These are phyloP conservation scores for Goniozus legneri DNA, from an alignment of 1,140 invertebrate genomes.

Conservation along the genomic window DNA sequence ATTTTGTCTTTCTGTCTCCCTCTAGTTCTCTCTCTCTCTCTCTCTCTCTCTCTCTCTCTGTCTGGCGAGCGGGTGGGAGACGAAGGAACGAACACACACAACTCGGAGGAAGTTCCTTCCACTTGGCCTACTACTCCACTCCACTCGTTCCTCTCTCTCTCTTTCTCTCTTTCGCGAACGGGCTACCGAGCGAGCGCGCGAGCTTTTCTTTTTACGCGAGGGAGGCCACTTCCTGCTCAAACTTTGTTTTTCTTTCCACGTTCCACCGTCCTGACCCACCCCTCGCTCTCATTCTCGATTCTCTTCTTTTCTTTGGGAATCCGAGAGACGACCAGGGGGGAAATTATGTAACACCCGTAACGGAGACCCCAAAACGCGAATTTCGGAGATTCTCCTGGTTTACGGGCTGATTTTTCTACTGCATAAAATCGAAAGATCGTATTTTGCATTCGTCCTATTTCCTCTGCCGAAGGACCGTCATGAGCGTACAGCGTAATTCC, in stretches of 20 bases:
- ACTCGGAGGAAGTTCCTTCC: slow-evolving; percentile 37
- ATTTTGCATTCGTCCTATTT: no score
- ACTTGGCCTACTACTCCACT: slow-evolving; percentile 52
- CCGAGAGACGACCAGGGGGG: no score
- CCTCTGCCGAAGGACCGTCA: no score
- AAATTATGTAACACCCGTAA: slow-evolving; percentile 32
- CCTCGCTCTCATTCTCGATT: slow-evolving; percentile 13
- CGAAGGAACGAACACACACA: slow-evolving; percentile 18
- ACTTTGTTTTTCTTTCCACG: slow-evolving; percentile 46
- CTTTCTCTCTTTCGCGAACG: slow-evolving; percentile 16
- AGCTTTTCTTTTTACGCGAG: slow-evolving; percentile 46
- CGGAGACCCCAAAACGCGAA: slow-evolving; percentile 30
- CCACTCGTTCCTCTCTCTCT: slow-evolving; percentile 13
- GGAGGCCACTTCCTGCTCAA: slow-evolving; percentile 40
- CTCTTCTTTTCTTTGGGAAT: slow-evolving; percentile 6
- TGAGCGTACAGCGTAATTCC: neutral
- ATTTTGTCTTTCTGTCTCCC: slow-evolving; percentile 8
- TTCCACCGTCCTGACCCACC: slow-evolving; percentile 16
- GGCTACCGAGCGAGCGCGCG: slow-evolving; percentile 25
- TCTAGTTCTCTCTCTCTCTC: no score
- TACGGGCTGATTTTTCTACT: slow-evolving; percentile 5
- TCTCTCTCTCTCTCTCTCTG: neutral
- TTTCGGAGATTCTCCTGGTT: slow-evolving; percentile 14
- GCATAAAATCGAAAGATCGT: no score
- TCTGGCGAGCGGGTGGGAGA: neutral